Conservation (phyloP, 2,888 invertebrate species). For the Netelia virgata region DNA sequence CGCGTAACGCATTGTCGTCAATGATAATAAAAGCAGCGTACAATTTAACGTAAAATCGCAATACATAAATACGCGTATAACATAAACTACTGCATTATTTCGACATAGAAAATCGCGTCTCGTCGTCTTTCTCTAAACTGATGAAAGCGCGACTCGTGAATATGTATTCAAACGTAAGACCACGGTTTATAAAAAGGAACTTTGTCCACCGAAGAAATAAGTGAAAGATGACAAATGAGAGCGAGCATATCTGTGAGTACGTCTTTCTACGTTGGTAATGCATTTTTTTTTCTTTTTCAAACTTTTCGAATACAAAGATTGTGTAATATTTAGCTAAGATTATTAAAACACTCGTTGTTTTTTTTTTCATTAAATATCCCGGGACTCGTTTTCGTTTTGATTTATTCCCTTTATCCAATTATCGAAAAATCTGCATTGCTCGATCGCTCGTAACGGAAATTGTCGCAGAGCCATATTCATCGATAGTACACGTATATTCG, state of each 20-base stretch:
- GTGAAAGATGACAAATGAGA: background rate
- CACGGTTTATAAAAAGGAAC: background rate
- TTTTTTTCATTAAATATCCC: background rate
- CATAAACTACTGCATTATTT: background rate
- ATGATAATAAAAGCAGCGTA: background rate
- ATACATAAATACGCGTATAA: background rate
- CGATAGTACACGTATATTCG: background rate
- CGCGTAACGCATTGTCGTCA: background rate
- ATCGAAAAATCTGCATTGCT: constrained; percentile 14
- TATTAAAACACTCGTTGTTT: background rate
- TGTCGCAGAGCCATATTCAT: background rate
- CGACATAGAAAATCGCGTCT: background rate
- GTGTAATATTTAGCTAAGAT: background rate
- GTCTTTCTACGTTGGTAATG: background rate
- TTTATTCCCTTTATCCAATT: background rate
- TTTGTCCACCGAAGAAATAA: constrained; percentile 17
- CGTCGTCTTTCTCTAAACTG: background rate
- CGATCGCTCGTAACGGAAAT: constrained; percentile 29
- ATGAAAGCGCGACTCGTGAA: constrained; percentile 9
- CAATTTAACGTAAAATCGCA: background rate
- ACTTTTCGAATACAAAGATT: background rate
- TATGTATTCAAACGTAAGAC: constrained; percentile 10
- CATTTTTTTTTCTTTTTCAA: constrained; percentile 9
- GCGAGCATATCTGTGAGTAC: constrained; percentile 47
- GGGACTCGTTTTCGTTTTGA: background rate